Evolutionary conservation across 1,140 invertebrate species (phyloP), one percentile per base, ranked within the genome.

Genomic region (Aethina tumida): DNA sequence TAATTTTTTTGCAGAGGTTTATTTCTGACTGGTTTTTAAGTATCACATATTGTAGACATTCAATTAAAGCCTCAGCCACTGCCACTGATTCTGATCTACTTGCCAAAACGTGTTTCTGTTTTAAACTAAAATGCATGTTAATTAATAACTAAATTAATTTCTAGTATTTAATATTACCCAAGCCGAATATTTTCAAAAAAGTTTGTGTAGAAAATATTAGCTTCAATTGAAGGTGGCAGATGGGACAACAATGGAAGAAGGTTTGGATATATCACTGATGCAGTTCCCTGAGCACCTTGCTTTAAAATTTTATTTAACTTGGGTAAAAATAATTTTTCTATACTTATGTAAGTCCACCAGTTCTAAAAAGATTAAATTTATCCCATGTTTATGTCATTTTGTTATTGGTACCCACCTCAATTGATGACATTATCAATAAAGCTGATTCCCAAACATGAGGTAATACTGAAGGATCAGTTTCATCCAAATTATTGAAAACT

Each of bases 161-260:
- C 27, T 13, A 37, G 21, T 41, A 34, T 4, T 20, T 35, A 16
- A 10, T 19, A 36, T 60, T 65, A 79, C 75, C 79, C 78, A 45
- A 62, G 56, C 22, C 67, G 65, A 54, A 85, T 66, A 50, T 76
- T 75, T 29, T 68, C 63, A 56, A 86, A 84, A 45, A 84, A 79
- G 43, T 70, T 70, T n/a, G 60, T 52, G 50, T 78, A 79, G 44
- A 86, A 74, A 24, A 64, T 60, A n/a, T 64, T 54, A 15, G 65
- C 58, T 36, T 73, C 61, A 9, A 70, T 49, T 8, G 70, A 55
- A 19, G 73, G 58, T n/a, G 77, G 73, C 29, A 88, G 64, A 47
- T 81, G 71, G 27, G 79, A 81, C 1, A 88, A 47, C 24, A 88
- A 69, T 4, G 84, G 81, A 10, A 89, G 55, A 13, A 88, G 53